Base-by-base conservation (phyloP, 2,113 vertebrate species). In the Platichthys flesus region DNA sequence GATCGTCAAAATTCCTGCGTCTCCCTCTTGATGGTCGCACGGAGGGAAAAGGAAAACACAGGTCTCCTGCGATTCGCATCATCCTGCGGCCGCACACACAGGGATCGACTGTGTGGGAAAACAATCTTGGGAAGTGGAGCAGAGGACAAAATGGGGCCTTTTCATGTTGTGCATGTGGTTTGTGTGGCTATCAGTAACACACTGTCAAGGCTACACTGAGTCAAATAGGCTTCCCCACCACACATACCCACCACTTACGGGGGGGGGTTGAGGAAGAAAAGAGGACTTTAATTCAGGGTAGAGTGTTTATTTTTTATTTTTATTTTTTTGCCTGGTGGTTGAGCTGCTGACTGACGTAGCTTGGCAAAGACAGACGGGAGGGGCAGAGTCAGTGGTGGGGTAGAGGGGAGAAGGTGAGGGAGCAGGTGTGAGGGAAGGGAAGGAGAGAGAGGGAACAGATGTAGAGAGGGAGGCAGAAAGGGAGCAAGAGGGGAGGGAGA, bases 31-130 rank as follows among this genome's bases (percentile, higher is more conserved):
- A 67, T 71, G 52, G 52, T 74, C 80, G 55, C 64, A 60, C 60
- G 67, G 56, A 14, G 12, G 51, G 51, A 79, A 66, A 45, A n/a
- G 4, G 7, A 35, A 35, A 57, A 67, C 21, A 23, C 60, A 26
- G 40, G n/a, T 83, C 78, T 76, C 70, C 55, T 73, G 83, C n/a
- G 78, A 82, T 68, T 89, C 56, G 9, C 66, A 82, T 87, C 67
- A 71, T 71, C 66, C 59, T 62, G 62, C 54, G 20, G 57, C 59
- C 67, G 66, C 57, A 42, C 24, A 24, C 71, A 35, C 57, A 31
- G 56, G 84, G 57, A 83, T 60, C 70, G 76, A 86, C 83, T 80
- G 84, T 87, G 89, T 88, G 89, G 85, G 86, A 86, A 88, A 86
- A 84, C 74, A 72, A 81, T 85, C 80, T 81, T 83, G 85, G 87